A percentile compares a stretch with the other conserved stretches of the same genome.
These are phyloP conservation scores for Julus scanicus DNA, from an alignment of 2,888 invertebrate species.

Conservation along the genomic window DNA sequence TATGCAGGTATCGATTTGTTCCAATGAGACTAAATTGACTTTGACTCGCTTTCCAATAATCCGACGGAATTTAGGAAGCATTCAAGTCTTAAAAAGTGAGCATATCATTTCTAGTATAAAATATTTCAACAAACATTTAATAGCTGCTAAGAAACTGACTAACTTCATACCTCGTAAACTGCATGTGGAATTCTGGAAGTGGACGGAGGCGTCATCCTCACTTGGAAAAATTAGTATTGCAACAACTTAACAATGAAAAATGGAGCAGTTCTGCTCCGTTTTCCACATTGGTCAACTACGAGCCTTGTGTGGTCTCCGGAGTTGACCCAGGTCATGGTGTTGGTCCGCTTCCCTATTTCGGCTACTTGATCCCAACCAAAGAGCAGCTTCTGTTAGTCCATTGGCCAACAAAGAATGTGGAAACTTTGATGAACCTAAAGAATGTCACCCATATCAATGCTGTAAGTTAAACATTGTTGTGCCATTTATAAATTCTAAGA, in stretches of 20 bases:
- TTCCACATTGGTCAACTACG: neutral
- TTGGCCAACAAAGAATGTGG: conserved; percentile 20
- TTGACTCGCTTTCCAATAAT: conserved; percentile 2
- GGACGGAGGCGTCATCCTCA: conserved; percentile 10
- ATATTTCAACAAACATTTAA: too few relatives aligned
- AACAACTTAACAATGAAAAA: neutral
- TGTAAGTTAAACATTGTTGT: neutral
- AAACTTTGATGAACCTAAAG: neutral
- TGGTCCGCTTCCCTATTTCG: conserved; percentile 28
- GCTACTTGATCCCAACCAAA: conserved; percentile 3
- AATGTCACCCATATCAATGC: neutral
- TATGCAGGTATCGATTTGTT: neutral
- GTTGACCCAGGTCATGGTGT: neutral
- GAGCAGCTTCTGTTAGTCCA: neutral
- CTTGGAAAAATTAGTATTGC: neutral
- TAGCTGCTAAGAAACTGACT: too few relatives aligned
- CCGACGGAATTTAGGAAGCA: neutral
- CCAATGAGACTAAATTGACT: conserved; percentile 16
- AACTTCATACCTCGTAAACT: too few relatives aligned
- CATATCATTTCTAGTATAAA: neutral
- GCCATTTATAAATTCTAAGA: too few relatives aligned
- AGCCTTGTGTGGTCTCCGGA: conserved; percentile 21
- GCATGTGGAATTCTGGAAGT: neutral
- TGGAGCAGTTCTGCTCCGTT: neutral
- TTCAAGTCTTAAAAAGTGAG: neutral